Evolutionary conservation across 2,888 invertebrate genomes (phyloP), one percentile per base, ranked within the genome.

Genomic region (Pseudoips prasinana): DNA sequence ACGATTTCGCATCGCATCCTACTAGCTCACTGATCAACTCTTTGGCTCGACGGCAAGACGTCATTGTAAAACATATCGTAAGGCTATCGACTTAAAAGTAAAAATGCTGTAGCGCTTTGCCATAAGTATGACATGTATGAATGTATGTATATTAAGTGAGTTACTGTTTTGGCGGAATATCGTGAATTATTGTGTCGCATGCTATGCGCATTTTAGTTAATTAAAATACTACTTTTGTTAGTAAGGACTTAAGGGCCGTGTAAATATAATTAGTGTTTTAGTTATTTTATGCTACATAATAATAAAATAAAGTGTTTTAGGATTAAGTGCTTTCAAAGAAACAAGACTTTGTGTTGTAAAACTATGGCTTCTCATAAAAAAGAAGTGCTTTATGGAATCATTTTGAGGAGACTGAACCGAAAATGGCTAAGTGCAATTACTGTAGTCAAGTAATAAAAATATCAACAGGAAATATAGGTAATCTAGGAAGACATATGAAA

Each of bases 401-500:
- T 10, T 28, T 20, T 22, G 20, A 20, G n/a, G 28, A 28, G 10
- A 25, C 22, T 22, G 28, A 19, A 14, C 14, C 14, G 5, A 14
- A 14, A 14, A 3, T 14, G 5, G 14, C 14, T 5, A 14, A 24
- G 10, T 24, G 24, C 10, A 10, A 24, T 2, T 24, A 24, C 7
- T 24, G 24, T 9, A 9, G 9, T 8, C 8, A 24, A 22, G 22
- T 29, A 3, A 31, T 35, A 8, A 28, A 31, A 8, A 27, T 34
- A 11, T 17, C 17, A 24, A 34, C 28, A 31, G 41, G 41, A 8
- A 33, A 27, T 23, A 30, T 31, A 17, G 37, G 42, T 25, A 42
- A 33, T 34, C 34, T 37, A 27, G 29, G 9, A n/a, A 30, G 37
- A 14, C 42, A 42, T 8, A 33, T 41, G 25, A 41, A 33, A 28